Base-by-base conservation (phyloP, 1,140 invertebrate species). In the Diploscapter pachys region DNA sequence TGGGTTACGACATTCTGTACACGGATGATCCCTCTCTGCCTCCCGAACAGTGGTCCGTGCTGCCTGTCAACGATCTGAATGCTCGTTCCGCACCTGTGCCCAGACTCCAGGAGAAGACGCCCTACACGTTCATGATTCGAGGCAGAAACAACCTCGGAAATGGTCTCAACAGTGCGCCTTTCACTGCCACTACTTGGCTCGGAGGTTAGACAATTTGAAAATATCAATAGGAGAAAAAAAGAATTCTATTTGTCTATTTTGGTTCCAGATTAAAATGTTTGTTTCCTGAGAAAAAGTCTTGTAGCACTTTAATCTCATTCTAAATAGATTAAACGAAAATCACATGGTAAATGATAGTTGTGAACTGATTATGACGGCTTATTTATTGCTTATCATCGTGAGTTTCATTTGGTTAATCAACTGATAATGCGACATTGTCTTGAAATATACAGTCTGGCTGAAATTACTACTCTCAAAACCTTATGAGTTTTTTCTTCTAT, bases 1-100 rank as follows among this genome's bases (percentile, higher is more conserved):
- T 71, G 54, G 84, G 85, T 55, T 85, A 85, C 61, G 84, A 85
- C 72, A 74, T 85, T 8, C 68, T 82, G 49, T 85, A 83, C 65
- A 85, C 84, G 3, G 81, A 84, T 71, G 82, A 83, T 68, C 79
- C 80, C 5, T 69, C 73, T 31, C 51, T 78, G 63, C 83, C 83
- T 31, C 71, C 78, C n/a, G 74, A 85, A 70, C 73, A 85, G 69
- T 85, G 83, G 83, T 31, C 77, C 61, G 69, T 72, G 13, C 75
- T 72, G 57, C 74, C 63, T 48, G 79, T 79, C 31, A 83, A 80
- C 50, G 79, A 77, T 57, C 79, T 82, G 5, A 71, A 80, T 64
- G 72, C 73, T 56, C 80, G 64, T 48, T 59, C 78, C 3, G 54
- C 80, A 9, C 82, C 72, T 55, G 51, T 85, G 9, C 67, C 56